Base-by-base conservation (phyloP, 2,888 invertebrate genomes). In the Ennomos quercinarius region DNA sequence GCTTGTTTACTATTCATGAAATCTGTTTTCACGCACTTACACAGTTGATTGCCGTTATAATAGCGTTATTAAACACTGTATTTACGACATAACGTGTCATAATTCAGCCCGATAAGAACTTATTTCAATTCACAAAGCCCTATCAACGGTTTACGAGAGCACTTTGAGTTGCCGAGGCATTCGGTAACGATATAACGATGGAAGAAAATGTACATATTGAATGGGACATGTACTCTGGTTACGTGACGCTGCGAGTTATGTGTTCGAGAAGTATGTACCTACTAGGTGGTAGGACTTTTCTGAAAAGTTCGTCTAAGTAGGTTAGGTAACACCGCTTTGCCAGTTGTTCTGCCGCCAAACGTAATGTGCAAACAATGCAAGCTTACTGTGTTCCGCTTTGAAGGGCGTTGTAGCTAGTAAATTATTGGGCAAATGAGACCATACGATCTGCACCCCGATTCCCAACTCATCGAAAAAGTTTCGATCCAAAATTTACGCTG, bases 91-190 rank as follows among this genome's bases (percentile, higher is more conserved):
- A 49, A 50, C n/a, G 58, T 35, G 39, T 41, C 43, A 49, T 66
- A 66, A 57, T 34, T 63, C 55, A 51, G 40, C 39, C n/a, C 48
- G 60, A 68, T 64, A 70, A 61, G 57, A 59, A 65, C 65, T 60
- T 66, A 71, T 67, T 64, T 67, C 72, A 68, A 72, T 67, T 64
- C 49, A 42, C 55, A 50, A 38, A 53, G 46, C 47, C 57, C 52
- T 64, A 49, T 59, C 63, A 61, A 64, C 54, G 61, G 56, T 54
- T 53, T 50, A 61, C 46, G 43, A 48, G 48, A 43, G 44, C 49
- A 37, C 39, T 43, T 43, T 6, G 51, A 47, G 61, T 48, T 48
- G 38, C 42, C 42, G 51, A 61, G 55, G 46, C 51, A 51, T 55
- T 55, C 49, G 49, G 47, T 56, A 55, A 55, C 46, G 50, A 42